Evolutionary conservation across 1,140 invertebrate species (phyloP).

Genomic region (Chionoecetes opilio): DNA sequence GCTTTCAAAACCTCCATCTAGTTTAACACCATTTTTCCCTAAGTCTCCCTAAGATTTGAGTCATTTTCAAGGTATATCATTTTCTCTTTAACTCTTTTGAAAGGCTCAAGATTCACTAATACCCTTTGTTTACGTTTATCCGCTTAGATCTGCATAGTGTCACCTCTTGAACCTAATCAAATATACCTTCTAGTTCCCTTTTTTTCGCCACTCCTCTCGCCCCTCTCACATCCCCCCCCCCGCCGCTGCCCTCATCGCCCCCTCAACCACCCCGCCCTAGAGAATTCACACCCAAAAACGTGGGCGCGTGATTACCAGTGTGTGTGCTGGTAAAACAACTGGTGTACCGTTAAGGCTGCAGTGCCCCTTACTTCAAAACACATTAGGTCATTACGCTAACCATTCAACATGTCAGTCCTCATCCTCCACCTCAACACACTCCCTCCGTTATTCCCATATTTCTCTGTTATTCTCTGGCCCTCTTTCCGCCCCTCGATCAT

Average conservation of each 20-base stretch:
- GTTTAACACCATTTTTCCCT: neutral
- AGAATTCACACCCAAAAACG: slow-evolving; percentile 17
- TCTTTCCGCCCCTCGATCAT: slow-evolving; percentile 2
- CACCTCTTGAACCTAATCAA: neutral
- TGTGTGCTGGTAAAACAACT: slow-evolving; percentile 54
- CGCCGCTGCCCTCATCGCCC: neutral
- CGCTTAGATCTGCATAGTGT: neutral
- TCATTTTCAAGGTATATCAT: neutral
- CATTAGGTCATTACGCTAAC: neutral
- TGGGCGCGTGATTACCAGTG: slow-evolving; percentile 68
- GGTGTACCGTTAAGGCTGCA: neutral
- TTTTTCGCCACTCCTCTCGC: neutral
- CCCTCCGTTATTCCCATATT: neutral
- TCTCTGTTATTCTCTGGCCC: neutral
- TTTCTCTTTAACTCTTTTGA: too few relatives aligned
- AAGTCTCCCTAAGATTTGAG: neutral
- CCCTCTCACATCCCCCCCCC: neutral
- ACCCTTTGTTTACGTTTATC: neutral
- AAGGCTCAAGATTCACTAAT: neutral
- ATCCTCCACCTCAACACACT: neutral
- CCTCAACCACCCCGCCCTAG: neutral
- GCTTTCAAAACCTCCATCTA: neutral
- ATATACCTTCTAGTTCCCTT: neutral
- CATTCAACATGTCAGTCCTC: slow-evolving; percentile 20
- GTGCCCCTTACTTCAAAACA: neutral